These are phyloP conservation scores for Heteronetta atricapilla DNA, from an alignment of 2,113 vertebrate genomes.

Conservation along the genomic window DNA sequence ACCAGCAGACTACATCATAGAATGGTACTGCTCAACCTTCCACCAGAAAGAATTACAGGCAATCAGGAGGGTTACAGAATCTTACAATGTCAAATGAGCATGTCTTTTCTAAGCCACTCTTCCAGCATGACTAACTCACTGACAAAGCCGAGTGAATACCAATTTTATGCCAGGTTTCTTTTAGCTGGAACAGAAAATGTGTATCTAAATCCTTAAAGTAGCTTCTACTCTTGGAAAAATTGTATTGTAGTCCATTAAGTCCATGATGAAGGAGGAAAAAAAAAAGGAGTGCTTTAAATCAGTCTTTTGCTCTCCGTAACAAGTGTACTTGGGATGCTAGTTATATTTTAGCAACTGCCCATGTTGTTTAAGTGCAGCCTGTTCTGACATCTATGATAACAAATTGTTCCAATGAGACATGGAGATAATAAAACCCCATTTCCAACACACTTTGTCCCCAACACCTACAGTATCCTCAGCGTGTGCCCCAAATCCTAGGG, in stretches of 20 bases:
- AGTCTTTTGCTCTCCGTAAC: background rate
- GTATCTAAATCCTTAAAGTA: background rate
- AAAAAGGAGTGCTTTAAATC: background rate
- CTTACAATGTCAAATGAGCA: background rate
- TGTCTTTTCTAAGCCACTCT: background rate
- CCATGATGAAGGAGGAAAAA: background rate
- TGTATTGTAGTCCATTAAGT: background rate
- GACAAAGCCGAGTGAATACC: background rate
- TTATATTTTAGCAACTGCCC: background rate
- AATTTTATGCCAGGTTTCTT: background rate
- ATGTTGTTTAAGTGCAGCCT: background rate
- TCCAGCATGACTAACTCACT: background rate
- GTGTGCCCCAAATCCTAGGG: background rate
- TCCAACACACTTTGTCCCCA: background rate
- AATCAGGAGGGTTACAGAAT: background rate
- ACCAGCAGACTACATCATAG: background rate
- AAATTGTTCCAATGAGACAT: background rate
- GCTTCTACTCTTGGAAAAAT: background rate
- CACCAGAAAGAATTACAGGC: background rate
- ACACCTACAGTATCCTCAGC: background rate
- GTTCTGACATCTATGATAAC: background rate
- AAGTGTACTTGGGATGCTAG: background rate
- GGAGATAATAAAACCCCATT: background rate
- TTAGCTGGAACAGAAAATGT: background rate
- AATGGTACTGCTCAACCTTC: background rate